Conservation (phyloP, 2,888 invertebrate species). For the Agrotis ipsilon region DNA sequence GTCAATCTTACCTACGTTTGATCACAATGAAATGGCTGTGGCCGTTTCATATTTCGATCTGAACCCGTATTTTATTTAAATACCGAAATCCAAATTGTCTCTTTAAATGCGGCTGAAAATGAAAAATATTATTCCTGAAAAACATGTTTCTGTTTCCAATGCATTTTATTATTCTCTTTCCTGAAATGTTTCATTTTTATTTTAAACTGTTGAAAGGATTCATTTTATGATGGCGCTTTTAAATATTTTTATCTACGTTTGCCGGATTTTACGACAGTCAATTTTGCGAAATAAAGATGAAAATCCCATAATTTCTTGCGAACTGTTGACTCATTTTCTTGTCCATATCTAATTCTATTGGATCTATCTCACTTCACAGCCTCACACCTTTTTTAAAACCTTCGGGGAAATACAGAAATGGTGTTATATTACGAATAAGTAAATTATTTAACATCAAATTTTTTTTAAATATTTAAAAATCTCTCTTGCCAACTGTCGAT, state of each 20-base stretch:
- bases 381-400: background rate
- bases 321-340: background rate
- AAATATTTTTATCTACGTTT: background rate
- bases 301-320: too few species aligned
- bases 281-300: background rate
- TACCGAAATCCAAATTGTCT: slow-evolving; percentile 7
- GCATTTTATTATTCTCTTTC: slow-evolving; percentile 19
- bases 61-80: slow-evolving; percentile 1
- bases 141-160: slow-evolving; percentile 4
- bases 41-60: background rate
- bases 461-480: too few species aligned
- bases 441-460: too few species aligned
- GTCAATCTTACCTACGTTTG: too few species aligned
- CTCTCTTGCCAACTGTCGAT: too few species aligned
- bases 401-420: too few species aligned
- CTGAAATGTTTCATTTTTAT: slow-evolving; percentile 23
- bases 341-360: too few species aligned
- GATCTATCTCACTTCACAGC: too few species aligned
- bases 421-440: too few species aligned
- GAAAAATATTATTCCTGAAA: slow-evolving; percentile 36
- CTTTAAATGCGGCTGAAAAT: slow-evolving; percentile 5
- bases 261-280: background rate
- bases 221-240: background rate
- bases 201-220: background rate
- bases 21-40: too few species aligned